phyloP scores from a whole-genome alignment of 2,888 invertebrate species.

The Latheticus oryzae region DNA sequence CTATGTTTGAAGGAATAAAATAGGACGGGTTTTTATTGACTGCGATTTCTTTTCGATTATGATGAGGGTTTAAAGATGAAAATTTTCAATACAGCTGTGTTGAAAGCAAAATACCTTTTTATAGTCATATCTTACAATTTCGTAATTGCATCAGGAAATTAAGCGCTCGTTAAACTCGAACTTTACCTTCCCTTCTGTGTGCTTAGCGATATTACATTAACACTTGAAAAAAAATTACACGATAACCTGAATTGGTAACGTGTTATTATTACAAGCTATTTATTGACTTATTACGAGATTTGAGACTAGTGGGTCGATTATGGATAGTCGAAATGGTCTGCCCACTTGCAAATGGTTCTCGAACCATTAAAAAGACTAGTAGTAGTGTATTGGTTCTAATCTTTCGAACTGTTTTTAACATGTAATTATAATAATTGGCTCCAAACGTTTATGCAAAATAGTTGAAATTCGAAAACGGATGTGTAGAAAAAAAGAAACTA shows the following conservation, averaged over 20 bases:
- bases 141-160: no score
- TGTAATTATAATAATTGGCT: conserved; percentile 42
- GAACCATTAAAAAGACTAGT: conserved; percentile 34
- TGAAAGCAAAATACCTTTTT: no score
- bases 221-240: conserved; percentile 24
- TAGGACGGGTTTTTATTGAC: background rate
- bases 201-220: no score
- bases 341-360: conserved; percentile 15
- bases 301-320: conserved; percentile 33
- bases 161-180: no score
- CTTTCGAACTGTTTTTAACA: conserved; percentile 29
- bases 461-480: conserved; percentile 29
- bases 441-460: conserved; percentile 42
- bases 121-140: no score
- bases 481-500: conserved; percentile 22
- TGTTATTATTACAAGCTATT: conserved; percentile 35
- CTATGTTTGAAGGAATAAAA: background rate
- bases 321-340: conserved; percentile 26
- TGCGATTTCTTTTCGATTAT: background rate
- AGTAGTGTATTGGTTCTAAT: conserved; percentile 33
- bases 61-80: no score
- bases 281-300: conserved; percentile 26
- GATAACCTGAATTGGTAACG: conserved; percentile 35
- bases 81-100: no score
- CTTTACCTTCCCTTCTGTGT: no score